Evolutionary conservation across 2,113 vertebrate genomes (phyloP).

Genomic region (Salvator merianae): DNA sequence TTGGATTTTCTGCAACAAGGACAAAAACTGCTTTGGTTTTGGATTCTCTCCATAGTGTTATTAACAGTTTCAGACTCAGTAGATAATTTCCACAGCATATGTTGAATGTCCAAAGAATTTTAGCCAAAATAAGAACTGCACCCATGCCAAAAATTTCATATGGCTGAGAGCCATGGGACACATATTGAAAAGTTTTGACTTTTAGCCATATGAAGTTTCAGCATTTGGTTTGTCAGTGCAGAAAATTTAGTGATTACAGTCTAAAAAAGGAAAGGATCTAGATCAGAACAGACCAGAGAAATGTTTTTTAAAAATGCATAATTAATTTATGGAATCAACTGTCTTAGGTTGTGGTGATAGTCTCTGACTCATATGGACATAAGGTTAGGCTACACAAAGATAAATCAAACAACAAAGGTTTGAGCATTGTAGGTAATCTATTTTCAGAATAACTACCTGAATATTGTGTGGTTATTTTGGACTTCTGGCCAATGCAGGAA

Average conservation of each 20-base stretch:
- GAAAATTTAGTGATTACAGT: neutral
- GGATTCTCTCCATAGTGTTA: neutral
- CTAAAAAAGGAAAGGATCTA: neutral
- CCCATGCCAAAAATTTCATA: neutral
- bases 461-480: too few relatives aligned
- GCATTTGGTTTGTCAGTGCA: too few relatives aligned
- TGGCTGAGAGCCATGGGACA: neutral
- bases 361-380: too few relatives aligned
- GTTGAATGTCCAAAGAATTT: neutral
- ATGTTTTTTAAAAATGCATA: neutral
- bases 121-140: neutral
- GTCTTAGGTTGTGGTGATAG: neutral
- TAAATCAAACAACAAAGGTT: too few relatives aligned
- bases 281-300: neutral
- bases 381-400: too few relatives aligned
- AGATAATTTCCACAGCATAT: neutral
- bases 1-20: neutral
- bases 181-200: neutral
- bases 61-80: neutral
- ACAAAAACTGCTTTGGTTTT: neutral
- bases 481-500: too few relatives aligned
- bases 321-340: neutral
- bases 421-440: too few relatives aligned
- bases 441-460: too few relatives aligned
- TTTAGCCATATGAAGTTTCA: neutral